Evolutionary conservation across 2,888 invertebrate genomes (phyloP).

Genomic region (Craniophora ligustri): DNA sequence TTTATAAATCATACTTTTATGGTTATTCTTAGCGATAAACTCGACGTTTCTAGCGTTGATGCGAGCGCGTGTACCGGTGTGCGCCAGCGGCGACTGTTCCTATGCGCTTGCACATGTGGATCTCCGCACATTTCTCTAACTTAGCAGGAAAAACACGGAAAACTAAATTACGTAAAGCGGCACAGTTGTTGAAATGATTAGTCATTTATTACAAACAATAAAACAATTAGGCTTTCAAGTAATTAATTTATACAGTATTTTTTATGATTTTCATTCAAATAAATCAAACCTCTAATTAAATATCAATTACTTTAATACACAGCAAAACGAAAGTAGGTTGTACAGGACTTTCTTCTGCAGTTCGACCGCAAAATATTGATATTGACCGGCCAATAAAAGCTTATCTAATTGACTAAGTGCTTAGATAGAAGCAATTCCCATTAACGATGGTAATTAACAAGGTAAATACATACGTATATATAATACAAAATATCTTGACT

Average conservation of each 20-base stretch:
- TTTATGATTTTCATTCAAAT: background rate
- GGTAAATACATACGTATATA: slow-evolving; percentile 8
- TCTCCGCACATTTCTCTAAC: slow-evolving; percentile 2
- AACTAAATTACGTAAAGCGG: background rate
- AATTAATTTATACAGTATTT: slow-evolving; percentile 8
- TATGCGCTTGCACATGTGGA: slow-evolving; percentile 27
- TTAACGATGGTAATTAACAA: slow-evolving; percentile 11
- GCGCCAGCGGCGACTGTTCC: slow-evolving; percentile 28
- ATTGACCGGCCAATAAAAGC: slow-evolving; percentile 2
- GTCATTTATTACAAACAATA: slow-evolving; percentile 18
- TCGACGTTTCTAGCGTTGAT: slow-evolving; percentile 61
- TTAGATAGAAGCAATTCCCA: slow-evolving; percentile 3
- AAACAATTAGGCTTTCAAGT: slow-evolving; percentile 5
- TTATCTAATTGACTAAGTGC: slow-evolving; percentile 23
- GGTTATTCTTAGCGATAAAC: slow-evolving; percentile 79
- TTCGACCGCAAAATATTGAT: slow-evolving; percentile 21
- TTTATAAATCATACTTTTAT: slow-evolving; percentile 85
- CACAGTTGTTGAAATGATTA: slow-evolving; percentile 1
- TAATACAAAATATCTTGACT: background rate
- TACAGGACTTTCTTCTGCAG: slow-evolving; percentile 20
- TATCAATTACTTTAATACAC: background rate
- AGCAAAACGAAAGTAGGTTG: slow-evolving; percentile 23
- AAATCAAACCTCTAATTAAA: slow-evolving; percentile 4
- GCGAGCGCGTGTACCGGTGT: slow-evolving; percentile 32
- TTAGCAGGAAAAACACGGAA: slow-evolving; percentile 11